A percentile compares a stretch with the other conserved stretches of the same genome.
Conservation (phyloP, 1,140 invertebrate genomes). For the Chironomus tepperi region DNA sequence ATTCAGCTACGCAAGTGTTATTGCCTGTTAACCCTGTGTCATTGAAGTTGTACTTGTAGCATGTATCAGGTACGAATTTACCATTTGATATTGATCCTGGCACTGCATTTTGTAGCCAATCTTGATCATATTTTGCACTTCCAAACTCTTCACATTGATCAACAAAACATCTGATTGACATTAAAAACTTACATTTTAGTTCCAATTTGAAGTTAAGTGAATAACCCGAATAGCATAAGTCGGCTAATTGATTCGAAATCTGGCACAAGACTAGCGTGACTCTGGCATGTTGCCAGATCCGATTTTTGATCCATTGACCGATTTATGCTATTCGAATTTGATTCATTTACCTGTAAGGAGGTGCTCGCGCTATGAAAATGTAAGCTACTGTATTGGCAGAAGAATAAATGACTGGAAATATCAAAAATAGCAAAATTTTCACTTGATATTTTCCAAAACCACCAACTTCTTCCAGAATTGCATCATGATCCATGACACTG, state of each 20-base stretch:
- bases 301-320: too few species aligned
- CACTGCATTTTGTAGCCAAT: conserved; percentile 41
- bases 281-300: too few species aligned
- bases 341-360: conserved; percentile 43
- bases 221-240: too few species aligned
- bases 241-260: too few species aligned
- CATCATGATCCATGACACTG: conserved; percentile 49
- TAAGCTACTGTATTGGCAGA: conserved; percentile 52
- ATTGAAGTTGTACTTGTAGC: conserved; percentile 29
- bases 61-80: conserved; percentile 32
- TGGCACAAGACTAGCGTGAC: too few species aligned
- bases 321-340: too few species aligned
- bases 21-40: not conserved
- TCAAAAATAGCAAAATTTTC: conserved; percentile 46
- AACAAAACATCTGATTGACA: conserved; percentile 42
- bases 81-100: conserved; percentile 35
- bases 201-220: too few species aligned
- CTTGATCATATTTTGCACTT: conserved; percentile 34
- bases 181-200: too few species aligned
- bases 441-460: conserved; percentile 50
- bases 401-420: conserved; percentile 47
- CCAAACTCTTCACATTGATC: conserved; percentile 42
- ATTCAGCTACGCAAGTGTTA: conserved; percentile 33
- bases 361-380: conserved; percentile 49
- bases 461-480: conserved; percentile 48